Conservation (phyloP, 2,888 invertebrate species). For the Cosmopolites sordidus region DNA sequence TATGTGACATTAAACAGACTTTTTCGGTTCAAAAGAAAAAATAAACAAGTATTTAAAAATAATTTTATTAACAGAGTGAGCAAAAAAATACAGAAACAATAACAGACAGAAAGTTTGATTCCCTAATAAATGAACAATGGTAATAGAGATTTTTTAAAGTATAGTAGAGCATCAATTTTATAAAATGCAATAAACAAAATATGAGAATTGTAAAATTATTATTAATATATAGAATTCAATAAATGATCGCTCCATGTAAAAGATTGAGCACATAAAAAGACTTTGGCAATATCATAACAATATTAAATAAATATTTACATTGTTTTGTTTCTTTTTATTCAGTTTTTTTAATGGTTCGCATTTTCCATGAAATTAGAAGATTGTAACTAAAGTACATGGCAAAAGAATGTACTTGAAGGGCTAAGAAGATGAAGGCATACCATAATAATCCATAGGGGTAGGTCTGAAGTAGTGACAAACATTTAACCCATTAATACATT, state of each 20-base stretch:
- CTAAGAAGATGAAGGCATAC: slow-evolving; percentile 85
- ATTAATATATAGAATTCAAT: too few relatives aligned
- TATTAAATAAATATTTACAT: neutral
- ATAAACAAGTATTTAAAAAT: too few relatives aligned
- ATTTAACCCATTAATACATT: slow-evolving; percentile 5
- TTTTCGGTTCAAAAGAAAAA: too few relatives aligned
- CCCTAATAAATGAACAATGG: too few relatives aligned
- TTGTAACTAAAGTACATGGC: slow-evolving; percentile 81
- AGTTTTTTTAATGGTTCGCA: slow-evolving; percentile 55
- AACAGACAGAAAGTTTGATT: too few relatives aligned
- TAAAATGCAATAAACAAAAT: too few relatives aligned
- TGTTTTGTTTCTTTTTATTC: neutral
- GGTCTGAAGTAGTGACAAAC: slow-evolving; percentile 55
- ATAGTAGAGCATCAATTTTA: too few relatives aligned
- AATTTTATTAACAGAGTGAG: too few relatives aligned
- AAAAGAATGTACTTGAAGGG: slow-evolving; percentile 84
- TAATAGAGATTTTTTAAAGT: too few relatives aligned
- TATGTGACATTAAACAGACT: too few relatives aligned
- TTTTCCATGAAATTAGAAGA: slow-evolving; percentile 78
- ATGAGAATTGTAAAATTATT: too few relatives aligned
- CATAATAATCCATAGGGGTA: slow-evolving; percentile 88
- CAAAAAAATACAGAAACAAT: too few relatives aligned
- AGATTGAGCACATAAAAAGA: slow-evolving; percentile 1
- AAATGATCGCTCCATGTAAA: neutral
- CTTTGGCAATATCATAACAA: neutral